A percentile compares a stretch with the other conserved stretches of the same genome.
Evolutionary conservation across 1,140 invertebrate species (phyloP).

Genomic region (Sarcophaga bullata): DNA sequence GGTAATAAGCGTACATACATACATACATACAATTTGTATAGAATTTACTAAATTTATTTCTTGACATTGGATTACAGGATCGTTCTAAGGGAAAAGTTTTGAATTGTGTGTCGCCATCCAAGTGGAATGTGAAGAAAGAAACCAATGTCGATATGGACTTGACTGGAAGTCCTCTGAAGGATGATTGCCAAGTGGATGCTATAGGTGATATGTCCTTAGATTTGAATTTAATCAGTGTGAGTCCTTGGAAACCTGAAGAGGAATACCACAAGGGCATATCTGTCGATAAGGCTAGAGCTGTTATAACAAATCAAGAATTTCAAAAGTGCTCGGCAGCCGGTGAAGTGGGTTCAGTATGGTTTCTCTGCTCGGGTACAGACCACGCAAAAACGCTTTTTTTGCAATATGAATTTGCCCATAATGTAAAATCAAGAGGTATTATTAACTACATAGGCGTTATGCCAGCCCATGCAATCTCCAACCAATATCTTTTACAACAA

Average conservation of each 20-base stretch:
- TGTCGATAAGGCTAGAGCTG: slow-evolving; percentile 50
- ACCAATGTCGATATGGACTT: slow-evolving; percentile 50
- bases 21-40: not conserved
- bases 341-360: slow-evolving; percentile 59
- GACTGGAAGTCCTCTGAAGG: slow-evolving; percentile 61
- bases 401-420: slow-evolving; percentile 53
- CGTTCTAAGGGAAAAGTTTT: slow-evolving; percentile 16
- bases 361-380: slow-evolving; percentile 57
- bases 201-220: slow-evolving; percentile 56
- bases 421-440: slow-evolving; percentile 53
- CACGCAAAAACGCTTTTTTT: slow-evolving; percentile 51
- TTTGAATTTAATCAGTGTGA: slow-evolving; percentile 47
- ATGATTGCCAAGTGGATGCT: slow-evolving; percentile 58
- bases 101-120: slow-evolving; percentile 48
- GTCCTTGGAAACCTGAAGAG: slow-evolving; percentile 59
- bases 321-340: slow-evolving; percentile 51
- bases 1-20: slow-evolving; percentile 45
- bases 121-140: slow-evolving; percentile 41
- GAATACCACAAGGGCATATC: slow-evolving; percentile 54
- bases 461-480: slow-evolving; percentile 48
- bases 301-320: slow-evolving; percentile 52
- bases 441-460: slow-evolving; percentile 53
- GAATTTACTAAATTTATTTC: not conserved
- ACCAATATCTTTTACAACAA: slow-evolving; percentile 48
- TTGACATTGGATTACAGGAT: slow-evolving; percentile 23